A percentile compares a stretch with the other conserved stretches of the same genome.
Conservation (phyloP, 2,113 vertebrate genomes). For the Bubo scandiacus region DNA sequence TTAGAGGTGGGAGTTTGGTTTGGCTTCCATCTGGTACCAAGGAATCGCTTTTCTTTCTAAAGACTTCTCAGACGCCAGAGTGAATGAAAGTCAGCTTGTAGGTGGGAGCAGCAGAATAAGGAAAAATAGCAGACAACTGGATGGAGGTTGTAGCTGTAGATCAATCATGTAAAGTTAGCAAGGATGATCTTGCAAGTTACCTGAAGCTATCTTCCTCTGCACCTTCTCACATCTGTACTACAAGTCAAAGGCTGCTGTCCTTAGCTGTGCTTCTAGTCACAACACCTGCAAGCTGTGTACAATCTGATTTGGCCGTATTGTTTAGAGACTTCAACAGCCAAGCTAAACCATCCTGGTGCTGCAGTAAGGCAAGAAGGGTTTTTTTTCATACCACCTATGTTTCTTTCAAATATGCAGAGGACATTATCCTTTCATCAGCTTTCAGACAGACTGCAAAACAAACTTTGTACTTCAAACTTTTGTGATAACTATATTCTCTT, state of each 20-base stretch:
- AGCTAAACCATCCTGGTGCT: not conserved
- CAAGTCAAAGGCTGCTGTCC: not conserved
- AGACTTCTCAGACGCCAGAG: not conserved
- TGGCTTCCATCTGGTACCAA: not conserved
- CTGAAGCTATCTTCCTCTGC: not conserved
- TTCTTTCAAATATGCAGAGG: not conserved
- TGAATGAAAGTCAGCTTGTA: not conserved
- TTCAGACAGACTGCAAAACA: not conserved
- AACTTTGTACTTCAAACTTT: not conserved
- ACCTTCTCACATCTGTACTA: not conserved
- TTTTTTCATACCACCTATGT: not conserved
- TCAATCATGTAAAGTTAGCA: not conserved
- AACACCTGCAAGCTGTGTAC: not conserved
- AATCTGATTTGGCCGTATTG: not conserved
- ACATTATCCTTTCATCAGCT: conserved; percentile 27
- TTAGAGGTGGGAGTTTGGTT: not conserved
- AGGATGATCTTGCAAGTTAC: not conserved
- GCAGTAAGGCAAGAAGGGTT: not conserved
- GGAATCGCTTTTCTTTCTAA: not conserved
- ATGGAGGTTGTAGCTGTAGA: not conserved
- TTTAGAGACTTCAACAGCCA: not conserved
- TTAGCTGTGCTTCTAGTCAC: not conserved
- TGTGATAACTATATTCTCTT: not conserved
- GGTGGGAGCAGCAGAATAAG: not conserved
- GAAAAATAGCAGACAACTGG: not conserved